A percentile compares a stretch with the other conserved stretches of the same genome.
These are phyloP conservation scores for Gnathonemus echidnorhynchus DNA, from an alignment of 2,113 vertebrate genomes.

Conservation along the genomic window DNA sequence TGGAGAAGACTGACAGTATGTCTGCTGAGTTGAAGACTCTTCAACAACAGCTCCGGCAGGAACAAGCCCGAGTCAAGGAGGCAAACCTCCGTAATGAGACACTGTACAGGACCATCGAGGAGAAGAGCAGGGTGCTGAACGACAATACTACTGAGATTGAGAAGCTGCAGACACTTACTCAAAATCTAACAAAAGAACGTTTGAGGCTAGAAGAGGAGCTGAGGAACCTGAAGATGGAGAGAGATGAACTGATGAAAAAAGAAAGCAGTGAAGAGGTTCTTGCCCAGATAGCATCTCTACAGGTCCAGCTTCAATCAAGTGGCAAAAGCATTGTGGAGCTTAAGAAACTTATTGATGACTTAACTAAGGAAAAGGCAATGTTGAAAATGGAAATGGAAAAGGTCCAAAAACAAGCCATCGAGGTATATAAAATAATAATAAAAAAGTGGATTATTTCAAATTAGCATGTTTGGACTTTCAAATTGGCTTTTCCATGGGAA, in stretches of 20 bases:
- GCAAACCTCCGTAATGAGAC: constrained; percentile 70
- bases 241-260: constrained; percentile 68
- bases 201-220: constrained; percentile 80
- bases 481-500: constrained; percentile 28
- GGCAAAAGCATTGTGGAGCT: constrained; percentile 74
- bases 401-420: constrained; percentile 84
- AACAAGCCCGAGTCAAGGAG: constrained; percentile 72
- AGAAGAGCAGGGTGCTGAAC: constrained; percentile 73
- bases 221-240: constrained; percentile 61
- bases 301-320: constrained; percentile 78
- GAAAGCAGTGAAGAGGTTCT: constrained; percentile 56
- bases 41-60: constrained; percentile 71
- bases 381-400: constrained; percentile 92
- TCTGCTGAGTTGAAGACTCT: constrained; percentile 67
- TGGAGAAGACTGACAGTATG: constrained; percentile 66
- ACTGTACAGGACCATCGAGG: constrained; percentile 75
- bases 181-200: constrained; percentile 81
- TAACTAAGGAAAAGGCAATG: constrained; percentile 89
- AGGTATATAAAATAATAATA: constrained; percentile 70
- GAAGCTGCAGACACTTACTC: constrained; percentile 70
- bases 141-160: constrained; percentile 68
- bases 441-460: constrained; percentile 30
- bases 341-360: constrained; percentile 80
- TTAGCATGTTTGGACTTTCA: constrained; percentile 34
- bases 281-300: constrained; percentile 69